Conservation (phyloP, 2,113 vertebrate species). For the Octodon degus region DNA sequence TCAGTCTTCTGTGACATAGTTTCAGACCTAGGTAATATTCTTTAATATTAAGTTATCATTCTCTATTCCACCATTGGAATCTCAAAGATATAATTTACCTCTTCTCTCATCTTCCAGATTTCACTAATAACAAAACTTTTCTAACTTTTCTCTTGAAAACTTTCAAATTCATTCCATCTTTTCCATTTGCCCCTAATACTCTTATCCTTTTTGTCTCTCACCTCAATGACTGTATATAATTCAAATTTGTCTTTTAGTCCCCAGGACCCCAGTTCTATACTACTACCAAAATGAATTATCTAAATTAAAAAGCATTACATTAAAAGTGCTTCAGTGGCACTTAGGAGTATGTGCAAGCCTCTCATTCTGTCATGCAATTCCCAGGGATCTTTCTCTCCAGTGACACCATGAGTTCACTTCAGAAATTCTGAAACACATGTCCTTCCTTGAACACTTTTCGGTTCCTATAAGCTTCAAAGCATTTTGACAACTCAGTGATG, state of each 20-base stretch:
- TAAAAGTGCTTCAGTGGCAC: background rate
- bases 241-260: background rate
- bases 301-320: slow-evolving; percentile 12
- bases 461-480: background rate
- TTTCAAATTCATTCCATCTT: slow-evolving; percentile 36
- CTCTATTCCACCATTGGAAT: background rate
- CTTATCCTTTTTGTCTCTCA: background rate
- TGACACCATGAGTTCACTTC: background rate
- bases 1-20: background rate
- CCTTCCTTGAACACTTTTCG: too few relatives aligned
- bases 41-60: background rate
- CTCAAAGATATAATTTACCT: background rate
- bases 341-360: background rate
- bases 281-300: background rate
- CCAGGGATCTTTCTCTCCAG: background rate
- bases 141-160: slow-evolving; percentile 12
- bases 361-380: background rate
- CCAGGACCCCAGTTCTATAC: background rate
- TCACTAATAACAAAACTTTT: background rate
- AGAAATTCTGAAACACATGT: background rate
- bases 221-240: background rate
- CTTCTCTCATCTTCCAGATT: background rate
- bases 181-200: background rate
- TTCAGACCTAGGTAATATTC: background rate
- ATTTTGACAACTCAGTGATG: background rate